These are phyloP conservation scores for Micrastur ruficollis DNA, from an alignment of 2,797 vertebrate species.

Conservation along the genomic window DNA sequence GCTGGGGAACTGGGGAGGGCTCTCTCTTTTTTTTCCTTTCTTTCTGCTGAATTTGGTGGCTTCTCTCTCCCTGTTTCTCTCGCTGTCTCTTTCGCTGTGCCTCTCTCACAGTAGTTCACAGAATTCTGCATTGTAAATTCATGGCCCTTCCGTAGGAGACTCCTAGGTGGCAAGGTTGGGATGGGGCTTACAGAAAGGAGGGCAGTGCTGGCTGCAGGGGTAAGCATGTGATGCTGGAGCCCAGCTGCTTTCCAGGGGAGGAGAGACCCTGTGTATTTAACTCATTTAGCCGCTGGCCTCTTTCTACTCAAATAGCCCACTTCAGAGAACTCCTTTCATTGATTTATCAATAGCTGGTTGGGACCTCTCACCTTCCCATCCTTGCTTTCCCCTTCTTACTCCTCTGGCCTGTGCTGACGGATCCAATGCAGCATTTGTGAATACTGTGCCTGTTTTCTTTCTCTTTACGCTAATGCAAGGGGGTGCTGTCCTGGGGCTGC, in stretches of 20 bases:
- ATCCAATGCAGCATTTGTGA: slow-evolving; percentile 72
- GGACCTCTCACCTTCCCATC: slow-evolving; percentile 35
- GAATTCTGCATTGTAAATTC: slow-evolving; percentile 66
- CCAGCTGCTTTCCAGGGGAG: slow-evolving; percentile 23
- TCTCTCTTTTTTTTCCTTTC: background rate
- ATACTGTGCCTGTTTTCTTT: slow-evolving; percentile 62
- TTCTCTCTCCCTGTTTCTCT: background rate
- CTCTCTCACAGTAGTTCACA: slow-evolving; percentile 46
- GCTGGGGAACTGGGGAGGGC: background rate
- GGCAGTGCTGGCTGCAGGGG: background rate
- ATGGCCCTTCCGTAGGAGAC: background rate
- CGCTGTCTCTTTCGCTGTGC: background rate
- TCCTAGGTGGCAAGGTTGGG: background rate
- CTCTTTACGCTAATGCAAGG: slow-evolving; percentile 58
- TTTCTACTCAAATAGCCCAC: slow-evolving; percentile 2
- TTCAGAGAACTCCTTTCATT: slow-evolving; percentile 11
- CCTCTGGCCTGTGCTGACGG: background rate
- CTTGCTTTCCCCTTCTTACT: slow-evolving; percentile 47
- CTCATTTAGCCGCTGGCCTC: background rate
- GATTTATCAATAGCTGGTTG: background rate
- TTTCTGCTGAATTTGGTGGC: slow-evolving; percentile 42
- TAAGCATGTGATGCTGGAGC: background rate
- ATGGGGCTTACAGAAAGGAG: background rate
- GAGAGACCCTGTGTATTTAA: slow-evolving; percentile 10
- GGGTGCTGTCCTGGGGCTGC: slow-evolving; percentile 48